Evolutionary conservation across 1,140 invertebrate genomes (phyloP), one percentile per base, ranked within the genome.

Genomic region (Dolichoris vasculosae): DNA sequence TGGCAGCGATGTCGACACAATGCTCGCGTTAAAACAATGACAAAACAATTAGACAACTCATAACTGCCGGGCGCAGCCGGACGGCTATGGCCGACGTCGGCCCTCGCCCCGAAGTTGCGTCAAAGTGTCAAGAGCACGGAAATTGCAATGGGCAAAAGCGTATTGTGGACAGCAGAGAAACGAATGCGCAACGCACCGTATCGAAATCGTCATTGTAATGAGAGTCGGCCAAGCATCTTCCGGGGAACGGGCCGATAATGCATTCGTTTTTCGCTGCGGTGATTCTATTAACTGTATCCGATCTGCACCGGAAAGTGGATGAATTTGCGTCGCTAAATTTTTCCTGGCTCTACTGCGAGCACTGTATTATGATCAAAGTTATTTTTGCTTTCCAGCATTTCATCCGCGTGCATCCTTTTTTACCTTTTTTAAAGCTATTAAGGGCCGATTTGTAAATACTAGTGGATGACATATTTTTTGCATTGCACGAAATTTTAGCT

Each of bases 21-120:
- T 81, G 51, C 46, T 32, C 38, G 84, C 63, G 64, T 82, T 87
- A 78, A 86, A 90, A 92, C 89, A 91, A 90, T 92, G 90, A 91
- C 91, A 91, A 92, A 92, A 92, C 92, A 92, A 92, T 92, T 92
- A 92, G 90, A 89, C 89, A 92, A 92, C 89, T 92, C 91, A 92
- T 92, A 92, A 92, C 91, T 92, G 92, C 90, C 91, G 86, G 63
- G 86, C 80, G 87, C 91, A 92, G 89, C 17, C 85, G 85, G 88
- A 89, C 87, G 88, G 89, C 83, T 88, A 51, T 55, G 40, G 26
- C 59, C 20, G 30, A 32, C 40, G 20, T 43, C 59, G 30, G 23
- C 23, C 17, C 69, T 75, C 30, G 76, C 17, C 38, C 88, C 89
- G 79, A 88, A 91, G 89, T 92, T 90, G 88, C 89, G 91, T 93